Evolutionary conservation across 2,888 invertebrate genomes (phyloP), one percentile per base, ranked within the genome.

Genomic region (Stenolophus ochropezus): DNA sequence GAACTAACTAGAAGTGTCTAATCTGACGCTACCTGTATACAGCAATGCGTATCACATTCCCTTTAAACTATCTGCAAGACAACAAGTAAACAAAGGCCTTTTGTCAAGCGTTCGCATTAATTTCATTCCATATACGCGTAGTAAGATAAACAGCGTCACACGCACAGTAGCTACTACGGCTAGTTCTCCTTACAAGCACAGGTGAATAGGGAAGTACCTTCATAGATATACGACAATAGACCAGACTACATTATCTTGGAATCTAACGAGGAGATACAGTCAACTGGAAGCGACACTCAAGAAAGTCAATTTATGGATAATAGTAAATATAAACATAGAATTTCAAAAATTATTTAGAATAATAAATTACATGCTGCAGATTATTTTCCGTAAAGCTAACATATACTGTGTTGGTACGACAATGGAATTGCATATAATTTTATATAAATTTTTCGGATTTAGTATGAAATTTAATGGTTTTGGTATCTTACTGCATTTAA

Each of bases 81-180:
- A 25, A 61, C 61, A 61, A 25, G 61, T 61, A 61, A 61, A 61
- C 61, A 61, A 61, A 61, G 61, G 61, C 61, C 61, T 61, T 61
- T 61, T 61, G 61, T 61, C 61, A 61, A 61, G 23, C 23, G 61
- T 14, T 25, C 23, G 61, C 61, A 61, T 61, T 61, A 61, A 61
- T 61, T 61, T 25, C 61, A 21, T 21, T 5, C 61, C 61, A 25
- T 61, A 25, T 61, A 61, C 61, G 25, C n/a, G n/a, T 61, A 5
- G 61, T 14, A 61, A 25, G 61, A 61, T 61, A 61, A 61, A 61
- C 25, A 61, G 61, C 61, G 21, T 56, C 56, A 56, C 56, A 56
- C 21, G 56, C 56, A 56, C 56, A 18, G 21, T 56, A 56, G 21
- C 20, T 56, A 2, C 23, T 20, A 6, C 3, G 21, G 20, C 21